Evolutionary conservation across 2,888 invertebrate genomes (phyloP).

Genomic region (Orthosia gracilis): DNA sequence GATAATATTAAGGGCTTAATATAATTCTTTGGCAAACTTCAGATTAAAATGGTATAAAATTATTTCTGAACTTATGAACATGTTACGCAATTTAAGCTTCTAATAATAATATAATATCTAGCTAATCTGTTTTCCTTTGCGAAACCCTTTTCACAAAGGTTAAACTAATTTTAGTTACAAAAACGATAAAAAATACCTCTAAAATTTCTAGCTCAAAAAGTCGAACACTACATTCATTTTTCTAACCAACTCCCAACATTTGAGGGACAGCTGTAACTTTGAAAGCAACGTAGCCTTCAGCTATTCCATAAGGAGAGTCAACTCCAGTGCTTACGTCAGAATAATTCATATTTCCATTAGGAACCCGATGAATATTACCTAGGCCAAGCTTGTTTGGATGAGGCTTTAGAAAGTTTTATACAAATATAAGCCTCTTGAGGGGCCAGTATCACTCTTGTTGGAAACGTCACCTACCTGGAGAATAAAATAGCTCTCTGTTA

Average conservation of each 20-base stretch:
- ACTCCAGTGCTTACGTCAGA: conserved; percentile 45
- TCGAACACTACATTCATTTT: background rate
- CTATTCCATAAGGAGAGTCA: conserved; percentile 46
- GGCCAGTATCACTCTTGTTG: conserved; percentile 27
- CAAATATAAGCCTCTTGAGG: conserved; percentile 48
- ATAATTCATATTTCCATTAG: conserved; percentile 69
- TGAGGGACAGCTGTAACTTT: conserved; percentile 15
- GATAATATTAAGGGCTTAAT: background rate
- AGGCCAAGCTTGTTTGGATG: conserved; percentile 36
- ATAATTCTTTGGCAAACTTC: background rate
- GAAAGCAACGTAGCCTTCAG: conserved; percentile 19
- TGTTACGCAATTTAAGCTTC: background rate
- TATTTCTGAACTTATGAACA: background rate
- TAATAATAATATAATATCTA: background rate
- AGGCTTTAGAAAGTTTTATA: conserved; percentile 53
- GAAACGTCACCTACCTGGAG: conserved; percentile 8
- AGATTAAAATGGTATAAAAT: background rate
- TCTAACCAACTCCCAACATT: background rate
- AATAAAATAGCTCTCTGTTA: conserved; percentile 13
- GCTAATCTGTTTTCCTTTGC: background rate
- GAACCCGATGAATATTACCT: conserved; percentile 60
- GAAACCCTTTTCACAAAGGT: background rate
- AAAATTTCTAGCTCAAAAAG: background rate
- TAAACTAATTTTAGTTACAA: background rate
- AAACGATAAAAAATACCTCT: background rate